A percentile compares a stretch with the other conserved stretches of the same genome.
Conservation (phyloP, 64 coral and sea anemone genomes). For the Cladopsammia gracilis region DNA sequence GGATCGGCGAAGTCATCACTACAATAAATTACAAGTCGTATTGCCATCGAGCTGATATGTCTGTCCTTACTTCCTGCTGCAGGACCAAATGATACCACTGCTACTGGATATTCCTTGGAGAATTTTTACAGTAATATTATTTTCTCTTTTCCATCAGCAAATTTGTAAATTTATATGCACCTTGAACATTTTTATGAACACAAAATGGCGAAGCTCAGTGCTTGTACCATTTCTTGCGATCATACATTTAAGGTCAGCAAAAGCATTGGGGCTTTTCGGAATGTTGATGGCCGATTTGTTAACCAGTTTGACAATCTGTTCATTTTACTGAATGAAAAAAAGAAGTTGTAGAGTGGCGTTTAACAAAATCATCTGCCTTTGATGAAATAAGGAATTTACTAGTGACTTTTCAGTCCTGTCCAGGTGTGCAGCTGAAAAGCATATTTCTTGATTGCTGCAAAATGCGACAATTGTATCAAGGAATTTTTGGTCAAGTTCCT, state of each 20-base stretch:
- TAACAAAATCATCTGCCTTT: conserved; percentile 50
- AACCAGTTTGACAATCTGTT: conserved; percentile 75
- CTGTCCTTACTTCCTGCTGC: background rate
- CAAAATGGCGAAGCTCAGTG: conserved; percentile 24
- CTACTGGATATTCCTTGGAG: background rate
- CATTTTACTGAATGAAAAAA: conserved; percentile 63
- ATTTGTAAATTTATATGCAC: conserved; percentile 65
- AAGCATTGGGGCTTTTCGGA: conserved; percentile 59
- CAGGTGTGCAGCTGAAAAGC: conserved; percentile 22
- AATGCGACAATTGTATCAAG: conserved; percentile 1
- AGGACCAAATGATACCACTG: background rate
- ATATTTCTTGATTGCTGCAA: conserved; percentile 53
- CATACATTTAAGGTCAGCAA: conserved; percentile 79
- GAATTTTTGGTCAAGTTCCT: background rate
- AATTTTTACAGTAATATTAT: conserved; percentile 51
- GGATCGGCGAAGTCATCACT: conserved; percentile 43
- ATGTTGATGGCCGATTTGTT: conserved; percentile 46
- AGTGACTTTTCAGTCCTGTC: conserved; percentile 48
- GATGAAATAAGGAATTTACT: conserved; percentile 71
- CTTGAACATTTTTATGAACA: conserved; percentile 52
- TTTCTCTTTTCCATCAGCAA: conserved; percentile 68
- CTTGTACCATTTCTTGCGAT: conserved; percentile 65
- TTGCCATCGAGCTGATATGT: background rate
- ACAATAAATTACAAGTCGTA: conserved; percentile 54
- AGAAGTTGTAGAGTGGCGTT: conserved; percentile 66